A percentile compares a stretch with the other conserved stretches of the same genome.
phyloP scores from a whole-genome alignment of 2,797 vertebrate species.

The Mormyrus proboscirostris region DNA sequence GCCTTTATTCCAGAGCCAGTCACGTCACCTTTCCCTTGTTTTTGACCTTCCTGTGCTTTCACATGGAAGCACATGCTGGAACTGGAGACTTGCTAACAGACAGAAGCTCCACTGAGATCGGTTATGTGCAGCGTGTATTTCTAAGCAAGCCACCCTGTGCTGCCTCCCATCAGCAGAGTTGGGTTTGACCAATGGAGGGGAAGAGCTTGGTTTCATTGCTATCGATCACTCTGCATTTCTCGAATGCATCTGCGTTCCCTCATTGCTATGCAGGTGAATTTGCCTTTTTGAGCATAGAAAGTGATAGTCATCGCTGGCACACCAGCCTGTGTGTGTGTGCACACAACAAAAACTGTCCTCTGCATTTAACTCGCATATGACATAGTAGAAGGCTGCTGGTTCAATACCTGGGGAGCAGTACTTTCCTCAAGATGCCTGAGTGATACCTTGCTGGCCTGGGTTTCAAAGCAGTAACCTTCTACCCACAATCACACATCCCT shows the following conservation, averaged over 20 bases:
- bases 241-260: not conserved
- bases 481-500: not conserved
- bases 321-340: too few species aligned
- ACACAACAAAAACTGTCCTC: not conserved
- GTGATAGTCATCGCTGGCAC: not conserved
- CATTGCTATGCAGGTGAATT: not conserved
- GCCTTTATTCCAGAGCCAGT: not conserved
- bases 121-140: not conserved
- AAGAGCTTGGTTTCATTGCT: not conserved
- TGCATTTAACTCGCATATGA: not conserved
- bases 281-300: not conserved
- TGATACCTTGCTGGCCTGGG: not conserved
- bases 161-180: not conserved
- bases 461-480: not conserved
- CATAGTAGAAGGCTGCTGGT: not conserved
- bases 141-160: not conserved
- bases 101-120: not conserved
- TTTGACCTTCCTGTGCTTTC: not conserved
- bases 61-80: not conserved
- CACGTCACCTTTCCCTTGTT: not conserved
- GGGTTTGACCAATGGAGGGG: not conserved
- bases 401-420: not conserved
- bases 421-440: not conserved
- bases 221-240: not conserved
- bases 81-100: not conserved